Conservation (phyloP, 2,113 vertebrate genomes). For the Peromyscus californicus region DNA sequence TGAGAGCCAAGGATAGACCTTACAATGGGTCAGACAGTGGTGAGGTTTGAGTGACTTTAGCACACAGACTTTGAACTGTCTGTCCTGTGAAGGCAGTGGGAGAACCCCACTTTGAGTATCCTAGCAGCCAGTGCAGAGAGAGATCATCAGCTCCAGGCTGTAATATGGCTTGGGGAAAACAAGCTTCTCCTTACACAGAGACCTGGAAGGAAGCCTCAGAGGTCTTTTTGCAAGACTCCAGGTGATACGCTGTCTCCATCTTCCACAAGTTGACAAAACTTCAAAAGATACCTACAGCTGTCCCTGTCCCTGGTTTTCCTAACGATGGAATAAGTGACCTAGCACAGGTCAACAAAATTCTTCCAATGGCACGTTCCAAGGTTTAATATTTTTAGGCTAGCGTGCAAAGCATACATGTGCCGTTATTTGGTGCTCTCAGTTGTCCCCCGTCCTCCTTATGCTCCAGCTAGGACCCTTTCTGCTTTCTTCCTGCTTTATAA, state of each 20-base stretch:
- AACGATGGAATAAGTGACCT: not conserved
- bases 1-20: not conserved
- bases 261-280: not conserved
- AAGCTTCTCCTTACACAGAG: not conserved
- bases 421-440: not conserved
- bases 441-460: too few relatives aligned
- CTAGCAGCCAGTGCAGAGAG: not conserved
- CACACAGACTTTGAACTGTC: not conserved
- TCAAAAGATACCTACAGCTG: not conserved
- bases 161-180: not conserved
- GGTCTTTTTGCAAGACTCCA: not conserved
- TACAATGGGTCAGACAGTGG: conserved; percentile 1
- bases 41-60: not conserved
- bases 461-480: not conserved
- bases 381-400: too few relatives aligned
- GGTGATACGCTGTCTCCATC: not conserved
- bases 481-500: not conserved
- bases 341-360: not conserved
- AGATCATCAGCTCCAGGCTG: not conserved
- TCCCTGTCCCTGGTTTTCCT: not conserved
- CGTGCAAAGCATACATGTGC: too few relatives aligned
- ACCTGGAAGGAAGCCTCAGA: not conserved
- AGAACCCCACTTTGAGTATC: conserved; percentile 37
- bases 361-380: not conserved
- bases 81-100: not conserved